Percentiles rank a stretch among this genome's conserved stretches.
Evolutionary conservation across 2,113 vertebrate species (phyloP).

Genomic region (Pomatorhinus ruficollis): DNA sequence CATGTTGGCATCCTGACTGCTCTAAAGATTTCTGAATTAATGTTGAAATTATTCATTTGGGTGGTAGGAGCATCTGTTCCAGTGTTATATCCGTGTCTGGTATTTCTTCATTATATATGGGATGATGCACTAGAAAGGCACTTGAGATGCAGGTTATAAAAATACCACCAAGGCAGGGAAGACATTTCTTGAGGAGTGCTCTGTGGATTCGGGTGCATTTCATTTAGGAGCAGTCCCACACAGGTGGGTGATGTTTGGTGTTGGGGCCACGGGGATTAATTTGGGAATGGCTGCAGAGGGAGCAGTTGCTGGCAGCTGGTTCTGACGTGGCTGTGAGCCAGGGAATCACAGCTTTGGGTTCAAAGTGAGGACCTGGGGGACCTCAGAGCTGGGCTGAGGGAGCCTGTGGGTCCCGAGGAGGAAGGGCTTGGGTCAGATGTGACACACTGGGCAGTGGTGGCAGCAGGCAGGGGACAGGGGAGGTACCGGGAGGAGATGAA

Average conservation of each 20-base stretch:
- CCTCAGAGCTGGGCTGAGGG: background rate
- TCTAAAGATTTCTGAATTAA: constrained; percentile 50
- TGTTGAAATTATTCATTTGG: constrained; percentile 29
- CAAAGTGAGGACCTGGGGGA: background rate
- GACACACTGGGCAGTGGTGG: fast-evolving
- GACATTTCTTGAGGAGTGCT: background rate
- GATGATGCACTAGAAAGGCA: background rate
- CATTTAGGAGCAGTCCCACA: background rate
- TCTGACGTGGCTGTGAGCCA: background rate
- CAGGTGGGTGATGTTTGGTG: background rate
- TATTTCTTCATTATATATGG: background rate
- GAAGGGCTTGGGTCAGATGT: background rate
- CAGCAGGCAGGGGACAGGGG: background rate
- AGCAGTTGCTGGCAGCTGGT: fast-evolving
- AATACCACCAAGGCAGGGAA: background rate
- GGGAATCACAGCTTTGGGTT: background rate
- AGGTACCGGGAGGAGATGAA: background rate
- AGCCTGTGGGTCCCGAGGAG: background rate
- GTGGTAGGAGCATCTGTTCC: constrained; percentile 28
- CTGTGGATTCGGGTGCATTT: background rate
- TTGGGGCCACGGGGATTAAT: background rate
- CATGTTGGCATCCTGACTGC: constrained; percentile 8
- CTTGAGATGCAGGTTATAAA: background rate
- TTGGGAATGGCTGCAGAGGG: background rate
- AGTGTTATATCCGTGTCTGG: background rate